Conservation (phyloP, 2,888 invertebrate species). For the Apamea epomidion region DNA sequence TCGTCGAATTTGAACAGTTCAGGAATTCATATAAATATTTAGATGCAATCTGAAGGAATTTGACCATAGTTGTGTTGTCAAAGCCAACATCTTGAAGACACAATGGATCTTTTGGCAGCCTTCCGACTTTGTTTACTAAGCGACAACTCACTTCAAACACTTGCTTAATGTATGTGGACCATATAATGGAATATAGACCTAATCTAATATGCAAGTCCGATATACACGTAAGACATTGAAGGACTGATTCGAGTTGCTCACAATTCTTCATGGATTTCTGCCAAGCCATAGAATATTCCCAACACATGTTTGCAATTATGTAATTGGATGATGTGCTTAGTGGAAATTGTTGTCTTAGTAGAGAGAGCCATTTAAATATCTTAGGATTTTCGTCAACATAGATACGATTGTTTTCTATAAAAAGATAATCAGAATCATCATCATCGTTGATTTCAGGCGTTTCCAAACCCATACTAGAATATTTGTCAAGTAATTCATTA, state of each 20-base stretch:
- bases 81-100: slow-evolving; percentile 95
- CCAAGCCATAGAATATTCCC: slow-evolving; percentile 98
- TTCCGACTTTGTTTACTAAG: slow-evolving; percentile 95
- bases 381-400: slow-evolving; percentile 84
- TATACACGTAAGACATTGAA: slow-evolving; percentile 92
- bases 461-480: slow-evolving; percentile 65
- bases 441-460: slow-evolving; percentile 70
- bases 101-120: slow-evolving; percentile 95
- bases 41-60: slow-evolving; percentile 86
- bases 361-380: slow-evolving; percentile 91
- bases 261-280: slow-evolving; percentile 93
- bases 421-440: slow-evolving; percentile 75
- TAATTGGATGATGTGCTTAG: slow-evolving; percentile 95
- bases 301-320: slow-evolving; percentile 96
- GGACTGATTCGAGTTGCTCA: slow-evolving; percentile 92
- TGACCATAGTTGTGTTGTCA: slow-evolving; percentile 91
- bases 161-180: slow-evolving; percentile 97
- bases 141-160: slow-evolving; percentile 94
- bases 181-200: slow-evolving; percentile 96
- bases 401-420: slow-evolving; percentile 80
- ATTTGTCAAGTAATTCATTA: slow-evolving; percentile 85
- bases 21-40: slow-evolving; percentile 88
- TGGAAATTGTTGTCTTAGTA: slow-evolving; percentile 95
- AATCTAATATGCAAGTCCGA: slow-evolving; percentile 92
- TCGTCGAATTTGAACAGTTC: slow-evolving; percentile 81